Evolutionary conservation across 2,113 vertebrate species (phyloP), one percentile per base, ranked within the genome.

Genomic region (Galbula dea): DNA sequence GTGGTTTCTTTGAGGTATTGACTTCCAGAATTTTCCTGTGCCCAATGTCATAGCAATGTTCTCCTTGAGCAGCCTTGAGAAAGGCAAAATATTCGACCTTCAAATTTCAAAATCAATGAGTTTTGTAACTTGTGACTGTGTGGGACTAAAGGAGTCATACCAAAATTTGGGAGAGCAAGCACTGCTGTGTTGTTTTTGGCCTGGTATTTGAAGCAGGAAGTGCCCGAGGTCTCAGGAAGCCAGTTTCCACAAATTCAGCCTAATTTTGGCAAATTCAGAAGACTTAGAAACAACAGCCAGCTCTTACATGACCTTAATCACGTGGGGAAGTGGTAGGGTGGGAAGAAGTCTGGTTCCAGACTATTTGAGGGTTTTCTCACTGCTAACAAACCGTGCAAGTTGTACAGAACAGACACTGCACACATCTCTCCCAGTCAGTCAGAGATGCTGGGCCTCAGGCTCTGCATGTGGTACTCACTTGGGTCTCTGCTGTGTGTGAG

Each of bases 231-330:
- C 82, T 95, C 15, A 3, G 79, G 75, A 95, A 88, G 75, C 41
- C 62, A 43, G 29, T 88, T 94, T 89, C 79, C 83, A 91, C 85
- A 96, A 86, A 90, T 89, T 72, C 76, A 93, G 72, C 57, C 88
- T 91, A 91, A 95, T 95, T 93, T 83, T 96, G 93, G 83, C 85
- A 66, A 94, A 83, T 74, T 89, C 21, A 2, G 55, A 43, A 74
- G 16, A 3, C 67, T 83, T 96, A 79, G 55, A 88, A 96, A 80
- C 1, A n/a, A 80, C 82, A 86, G 72, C 36, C 30, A 24, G 59
- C 51, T 95, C 69, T 88, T 89, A 34, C 22, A 90, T 51, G 79
- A 87, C 86, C 83, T 83, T 62, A 80, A 58, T 88, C 75, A 91
- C 3, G 0, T 93, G 90, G 41, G 15, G 54, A 76, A 80, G 43